Evolutionary conservation across 2,797 vertebrate genomes (phyloP).

Genomic region (Notoglanidium macrostoma): DNA sequence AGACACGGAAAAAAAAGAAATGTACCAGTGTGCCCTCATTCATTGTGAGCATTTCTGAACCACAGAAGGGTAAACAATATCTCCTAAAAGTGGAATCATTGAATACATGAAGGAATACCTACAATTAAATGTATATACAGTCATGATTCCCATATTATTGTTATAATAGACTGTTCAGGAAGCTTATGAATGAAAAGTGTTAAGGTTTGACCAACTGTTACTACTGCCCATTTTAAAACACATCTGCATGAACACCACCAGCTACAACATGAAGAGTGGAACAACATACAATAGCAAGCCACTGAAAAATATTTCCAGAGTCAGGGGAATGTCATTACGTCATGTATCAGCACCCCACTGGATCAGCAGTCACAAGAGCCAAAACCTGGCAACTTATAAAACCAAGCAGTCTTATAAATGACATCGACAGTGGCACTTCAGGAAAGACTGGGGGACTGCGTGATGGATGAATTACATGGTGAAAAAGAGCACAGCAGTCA

Average conservation of each 20-base stretch:
- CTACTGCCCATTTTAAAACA: constrained; percentile 5
- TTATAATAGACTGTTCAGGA: neutral
- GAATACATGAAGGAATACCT: neutral
- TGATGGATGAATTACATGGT: constrained; percentile 31
- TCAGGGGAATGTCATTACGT: constrained; percentile 55
- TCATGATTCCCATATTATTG: neutral
- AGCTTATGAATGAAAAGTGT: constrained; percentile 10
- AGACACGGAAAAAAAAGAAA: neutral
- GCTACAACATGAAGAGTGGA: constrained; percentile 26
- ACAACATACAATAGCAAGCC: constrained; percentile 38
- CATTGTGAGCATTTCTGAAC: neutral
- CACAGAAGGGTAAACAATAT: constrained; percentile 66
- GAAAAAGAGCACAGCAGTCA: constrained; percentile 37
- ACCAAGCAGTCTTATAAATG: constrained; percentile 59
- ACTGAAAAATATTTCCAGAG: constrained; percentile 39
- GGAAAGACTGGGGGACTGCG: constrained; percentile 23
- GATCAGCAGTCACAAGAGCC: constrained; percentile 42
- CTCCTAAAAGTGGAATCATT: constrained; percentile 64
- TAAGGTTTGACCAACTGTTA: constrained; percentile 40
- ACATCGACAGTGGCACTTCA: constrained; percentile 44
- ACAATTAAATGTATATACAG: neutral
- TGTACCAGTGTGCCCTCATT: neutral
- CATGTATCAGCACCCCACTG: constrained; percentile 52
- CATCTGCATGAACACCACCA: constrained; percentile 20
- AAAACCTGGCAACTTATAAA: constrained; percentile 48